Evolutionary conservation across 2,113 vertebrate genomes (phyloP), one percentile per base, ranked within the genome.

Genomic region (Onychostruthus taczanowskii): DNA sequence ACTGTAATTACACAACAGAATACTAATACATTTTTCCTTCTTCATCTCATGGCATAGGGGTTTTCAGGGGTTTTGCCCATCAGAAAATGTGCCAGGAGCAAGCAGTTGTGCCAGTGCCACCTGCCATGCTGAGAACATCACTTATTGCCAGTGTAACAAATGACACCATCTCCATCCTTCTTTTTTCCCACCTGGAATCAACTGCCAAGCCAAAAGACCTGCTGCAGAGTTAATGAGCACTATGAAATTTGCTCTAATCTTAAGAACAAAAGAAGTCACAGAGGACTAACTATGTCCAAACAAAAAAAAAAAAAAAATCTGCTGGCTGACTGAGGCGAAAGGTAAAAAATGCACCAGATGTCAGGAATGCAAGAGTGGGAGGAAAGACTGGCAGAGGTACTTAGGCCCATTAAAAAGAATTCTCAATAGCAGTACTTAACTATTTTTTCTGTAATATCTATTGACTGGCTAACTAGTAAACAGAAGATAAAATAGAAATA

Each of bases 401-500:
- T 95, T 86, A 75, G 66, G n/a, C 43, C 56, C 61, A 44, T 73
- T 91, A 88, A 88, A 74, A 87, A 52, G 33, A 92, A 94, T 91
- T 91, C 90, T 69, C 84, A 68, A 55, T 5, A 52, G 68, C 58
- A 68, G 53, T 7, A 47, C 55, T 80, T 70, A 81, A 66, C 64
- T 61, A 35, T 59, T 85, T 79, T 91, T 69, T 83, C 75, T 85
- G 73, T 68, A 84, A 78, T 7, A 10, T 83, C 78, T 91, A 74
- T 82, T 91, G 84, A 87, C 67, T 85, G 75, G 63, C 78, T 90
- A 94, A 78, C 93, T 92, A 94, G 86, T 86, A 95, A 94, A 94
- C 39, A 84, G 20, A 79, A 83, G 82, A 87, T 35, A 87, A 90
- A 95, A 95, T 33, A 72, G 88, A 79, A 96, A 88, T 70, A 91